phyloP scores from a whole-genome alignment of 2,888 invertebrate genomes.

The Drosophila phalerata region DNA sequence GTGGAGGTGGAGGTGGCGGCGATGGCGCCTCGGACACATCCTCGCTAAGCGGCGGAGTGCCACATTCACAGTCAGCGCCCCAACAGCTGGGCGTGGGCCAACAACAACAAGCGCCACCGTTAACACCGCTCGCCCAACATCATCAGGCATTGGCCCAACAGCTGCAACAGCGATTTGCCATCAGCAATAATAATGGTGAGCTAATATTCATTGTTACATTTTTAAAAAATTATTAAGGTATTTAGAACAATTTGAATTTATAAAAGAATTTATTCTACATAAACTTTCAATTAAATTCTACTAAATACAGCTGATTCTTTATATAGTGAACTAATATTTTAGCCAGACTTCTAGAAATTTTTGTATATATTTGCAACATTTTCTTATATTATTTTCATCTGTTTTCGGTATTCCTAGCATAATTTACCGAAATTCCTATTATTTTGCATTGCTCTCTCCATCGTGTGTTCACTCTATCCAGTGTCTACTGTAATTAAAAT shows the following conservation, averaged over 20 bases:
- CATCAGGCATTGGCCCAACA: constrained; percentile 88
- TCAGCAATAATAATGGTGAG: constrained; percentile 86
- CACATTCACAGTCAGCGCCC: constrained; percentile 86
- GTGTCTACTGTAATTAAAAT: neutral
- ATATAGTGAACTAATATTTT: too few relatives aligned
- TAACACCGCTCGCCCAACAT: constrained; percentile 87
- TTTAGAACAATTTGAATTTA: neutral
- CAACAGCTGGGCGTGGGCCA: constrained; percentile 84
- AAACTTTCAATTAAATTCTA: too few relatives aligned
- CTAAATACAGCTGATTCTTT: neutral
- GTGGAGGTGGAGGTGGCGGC: constrained; percentile 52
- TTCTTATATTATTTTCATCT: too few relatives aligned
- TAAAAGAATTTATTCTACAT: neutral
- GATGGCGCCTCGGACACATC: constrained; percentile 80
- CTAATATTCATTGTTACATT: constrained; percentile 27
- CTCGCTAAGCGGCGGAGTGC: constrained; percentile 78
- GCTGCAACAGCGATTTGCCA: constrained; percentile 87
- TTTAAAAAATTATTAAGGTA: neutral
- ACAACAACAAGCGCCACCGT: constrained; percentile 62
- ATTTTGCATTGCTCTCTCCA: neutral
- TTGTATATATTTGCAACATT: too few relatives aligned
- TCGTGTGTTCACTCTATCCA: neutral
- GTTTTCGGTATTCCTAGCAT: too few relatives aligned
- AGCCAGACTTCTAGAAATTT: too few relatives aligned
- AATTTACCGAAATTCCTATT: too few relatives aligned